These are phyloP conservation scores for Drosophila flavopinicola DNA, from an alignment of 2,888 invertebrate genomes.

Conservation along the genomic window DNA sequence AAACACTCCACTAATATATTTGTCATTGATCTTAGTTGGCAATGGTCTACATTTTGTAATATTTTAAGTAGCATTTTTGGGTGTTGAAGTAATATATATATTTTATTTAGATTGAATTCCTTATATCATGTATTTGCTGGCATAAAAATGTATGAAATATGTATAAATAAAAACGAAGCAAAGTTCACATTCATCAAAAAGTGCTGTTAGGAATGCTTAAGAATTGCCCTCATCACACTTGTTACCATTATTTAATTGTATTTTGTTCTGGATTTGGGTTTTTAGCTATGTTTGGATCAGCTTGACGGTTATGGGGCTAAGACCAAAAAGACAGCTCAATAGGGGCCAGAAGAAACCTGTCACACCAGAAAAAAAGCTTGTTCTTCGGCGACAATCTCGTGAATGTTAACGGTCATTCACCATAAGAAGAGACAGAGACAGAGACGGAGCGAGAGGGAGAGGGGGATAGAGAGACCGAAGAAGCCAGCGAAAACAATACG, in stretches of 20 bases:
- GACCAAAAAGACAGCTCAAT: conserved; percentile 24
- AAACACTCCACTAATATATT: no score
- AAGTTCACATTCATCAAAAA: not conserved
- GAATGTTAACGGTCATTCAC: conserved; percentile 75
- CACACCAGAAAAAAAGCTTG: conserved; percentile 40
- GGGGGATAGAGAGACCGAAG: no score
- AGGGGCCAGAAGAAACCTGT: conserved; percentile 47
- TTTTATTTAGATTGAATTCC: no score
- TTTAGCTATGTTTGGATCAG: conserved; percentile 21
- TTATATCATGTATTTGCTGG: no score
- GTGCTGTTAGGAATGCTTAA: not conserved
- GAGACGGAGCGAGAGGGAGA: not conserved
- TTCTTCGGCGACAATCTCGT: conserved; percentile 53
- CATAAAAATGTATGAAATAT: no score
- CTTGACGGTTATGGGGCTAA: conserved; percentile 3
- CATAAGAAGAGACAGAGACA: conserved; percentile 18
- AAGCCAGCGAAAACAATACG: conserved; percentile 15
- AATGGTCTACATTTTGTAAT: no score
- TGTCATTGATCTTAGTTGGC: no score
- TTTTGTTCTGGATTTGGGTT: conserved; percentile 1
- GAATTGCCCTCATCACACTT: not conserved
- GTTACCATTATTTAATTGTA: conserved; percentile 5
- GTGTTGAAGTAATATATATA: no score
- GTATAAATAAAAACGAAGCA: no score
- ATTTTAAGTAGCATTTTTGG: no score